Evolutionary conservation across 2,888 invertebrate genomes (phyloP), one percentile per base, ranked within the genome.

Genomic region (Atethmia centrago): DNA sequence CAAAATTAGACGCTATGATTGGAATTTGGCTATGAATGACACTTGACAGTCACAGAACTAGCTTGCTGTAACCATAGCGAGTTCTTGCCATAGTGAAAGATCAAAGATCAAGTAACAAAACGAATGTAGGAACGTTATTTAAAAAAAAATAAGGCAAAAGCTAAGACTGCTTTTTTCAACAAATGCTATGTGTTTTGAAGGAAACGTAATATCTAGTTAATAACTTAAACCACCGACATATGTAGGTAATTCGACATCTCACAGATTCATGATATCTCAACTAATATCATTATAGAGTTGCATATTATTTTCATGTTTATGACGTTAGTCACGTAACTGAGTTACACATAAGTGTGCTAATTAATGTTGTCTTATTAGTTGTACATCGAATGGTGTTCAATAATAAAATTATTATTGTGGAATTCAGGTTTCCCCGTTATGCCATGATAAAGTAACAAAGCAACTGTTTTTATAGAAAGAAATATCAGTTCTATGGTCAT

Each of bases 291-390:
- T 47, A 47, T 47, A 28, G 31, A 28, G 28, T 55, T 28, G 55
- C 28, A 19, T 63, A 45, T 47, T 25, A 31, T 36, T 45, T 8
- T 16, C 49, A 14, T 61, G 19, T 31, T 42, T 25, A 65, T 69
- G 61, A 66, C 66, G 58, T 62, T 4, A 71, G 25, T 49, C 25
- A 36, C 16, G 2, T 42, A 47, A 47, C n/a, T 25, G 10, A 40
- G 47, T 67, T 36, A 53, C 53, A 49, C 49, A 0, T 14, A 21
- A 19, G 16, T 19, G 36, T 19, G 56, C 14, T 61, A 53, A 55
- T 56, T 80, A 14, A 47, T 40, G 40, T 61, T 65, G 40, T 56
- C 55, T 28, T 28, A 28, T 55, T 59, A 55, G 16, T n/a, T 45
- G 0, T 47, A 19, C 21, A 42, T 10, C 14, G 25, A 31, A 65